Evolutionary conservation across 2,888 invertebrate genomes (phyloP).

Genomic region (Apodemia mormo): DNA sequence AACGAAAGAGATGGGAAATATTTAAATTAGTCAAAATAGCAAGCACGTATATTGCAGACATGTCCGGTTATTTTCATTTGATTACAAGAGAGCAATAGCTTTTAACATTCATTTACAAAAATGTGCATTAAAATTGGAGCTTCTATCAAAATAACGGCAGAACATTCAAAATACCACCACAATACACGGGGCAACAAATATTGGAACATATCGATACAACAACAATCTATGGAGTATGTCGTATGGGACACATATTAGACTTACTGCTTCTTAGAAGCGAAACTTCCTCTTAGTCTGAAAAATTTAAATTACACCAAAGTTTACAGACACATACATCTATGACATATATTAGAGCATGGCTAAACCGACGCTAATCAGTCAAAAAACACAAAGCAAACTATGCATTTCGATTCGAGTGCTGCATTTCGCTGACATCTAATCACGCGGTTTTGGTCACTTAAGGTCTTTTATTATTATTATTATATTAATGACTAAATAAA

Average conservation of each 20-base stretch:
- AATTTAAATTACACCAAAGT: conserved; percentile 17
- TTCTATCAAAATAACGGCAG: neutral
- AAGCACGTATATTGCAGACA: too few relatives aligned
- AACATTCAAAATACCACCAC: neutral
- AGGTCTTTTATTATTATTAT: too few relatives aligned
- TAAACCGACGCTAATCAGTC: neutral
- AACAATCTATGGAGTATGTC: neutral
- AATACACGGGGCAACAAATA: conserved; percentile 2
- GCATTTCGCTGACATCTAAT: neutral
- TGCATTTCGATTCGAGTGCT: neutral
- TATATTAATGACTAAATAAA: too few relatives aligned
- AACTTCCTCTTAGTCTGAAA: conserved; percentile 38
- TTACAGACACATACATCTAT: neutral
- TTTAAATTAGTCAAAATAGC: too few relatives aligned
- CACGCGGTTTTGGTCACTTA: neutral
- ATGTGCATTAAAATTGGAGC: too few relatives aligned
- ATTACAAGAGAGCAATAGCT: too few relatives aligned
- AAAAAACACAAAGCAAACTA: too few relatives aligned
- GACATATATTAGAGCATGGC: neutral
- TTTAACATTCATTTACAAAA: too few relatives aligned
- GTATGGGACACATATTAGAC: conserved; percentile 24
- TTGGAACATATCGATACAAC: conserved; percentile 7
- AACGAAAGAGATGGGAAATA: too few relatives aligned
- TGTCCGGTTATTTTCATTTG: too few relatives aligned
- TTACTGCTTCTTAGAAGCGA: conserved; percentile 39